Conservation (phyloP, 2,113 vertebrate species). For the human region DNA sequence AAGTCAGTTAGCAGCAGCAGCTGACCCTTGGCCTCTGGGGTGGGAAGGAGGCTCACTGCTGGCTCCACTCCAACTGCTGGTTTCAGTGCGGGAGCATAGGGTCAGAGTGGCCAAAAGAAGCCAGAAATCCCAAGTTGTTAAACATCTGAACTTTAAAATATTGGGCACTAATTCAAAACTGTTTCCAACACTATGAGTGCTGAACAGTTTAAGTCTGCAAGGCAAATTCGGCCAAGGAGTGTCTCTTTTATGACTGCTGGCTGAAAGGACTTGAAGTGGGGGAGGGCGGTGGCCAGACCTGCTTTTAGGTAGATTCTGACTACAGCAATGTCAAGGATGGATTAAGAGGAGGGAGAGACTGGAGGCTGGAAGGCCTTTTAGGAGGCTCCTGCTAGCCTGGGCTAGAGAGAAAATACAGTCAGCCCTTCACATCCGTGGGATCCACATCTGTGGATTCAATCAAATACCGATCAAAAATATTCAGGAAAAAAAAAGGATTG, state of each 20-base stretch:
- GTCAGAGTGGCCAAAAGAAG: neutral
- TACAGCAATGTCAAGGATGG: neutral
- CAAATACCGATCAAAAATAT: neutral
- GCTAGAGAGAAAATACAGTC: neutral
- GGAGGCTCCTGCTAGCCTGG: neutral
- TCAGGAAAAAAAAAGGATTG: neutral
- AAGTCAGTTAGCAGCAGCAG: neutral
- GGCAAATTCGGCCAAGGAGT: neutral
- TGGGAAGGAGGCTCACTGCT: neutral
- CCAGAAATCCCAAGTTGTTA: neutral
- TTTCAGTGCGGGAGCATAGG: neutral
- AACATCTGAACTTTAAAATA: neutral
- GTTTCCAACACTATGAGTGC: neutral
- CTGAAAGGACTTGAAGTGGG: neutral
- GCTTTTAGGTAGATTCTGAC: neutral
- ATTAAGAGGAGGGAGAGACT: neutral
- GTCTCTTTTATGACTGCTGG: neutral
- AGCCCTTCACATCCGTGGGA: neutral
- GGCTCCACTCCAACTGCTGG: neutral
- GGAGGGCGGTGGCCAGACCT: neutral
- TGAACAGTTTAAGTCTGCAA: neutral
- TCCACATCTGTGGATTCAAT: neutral
- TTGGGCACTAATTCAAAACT: neutral
- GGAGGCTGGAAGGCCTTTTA: neutral
- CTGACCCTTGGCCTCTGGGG: neutral